Evolutionary conservation across 2,888 invertebrate genomes (phyloP).

Genomic region (Ectemnius continuus): DNA sequence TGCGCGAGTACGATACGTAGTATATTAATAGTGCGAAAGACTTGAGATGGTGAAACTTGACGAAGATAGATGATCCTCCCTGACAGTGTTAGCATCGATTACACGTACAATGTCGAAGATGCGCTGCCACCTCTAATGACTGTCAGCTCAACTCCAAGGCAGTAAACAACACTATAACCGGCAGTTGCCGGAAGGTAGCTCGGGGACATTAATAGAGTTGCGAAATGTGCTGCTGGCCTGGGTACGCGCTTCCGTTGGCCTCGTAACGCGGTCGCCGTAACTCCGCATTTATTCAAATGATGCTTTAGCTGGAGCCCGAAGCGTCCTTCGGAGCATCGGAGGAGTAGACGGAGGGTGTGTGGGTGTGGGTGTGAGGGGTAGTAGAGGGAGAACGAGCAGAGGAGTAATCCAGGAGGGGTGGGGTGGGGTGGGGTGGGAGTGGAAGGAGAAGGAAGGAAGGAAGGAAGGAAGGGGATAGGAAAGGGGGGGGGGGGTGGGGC

Average conservation of each 20-base stretch:
- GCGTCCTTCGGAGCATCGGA: constrained; percentile 59
- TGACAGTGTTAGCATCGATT: too few relatives aligned
- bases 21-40: too few relatives aligned
- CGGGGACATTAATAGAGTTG: constrained; percentile 59
- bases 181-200: constrained; percentile 43
- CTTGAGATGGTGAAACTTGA: too few relatives aligned
- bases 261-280: constrained; percentile 63
- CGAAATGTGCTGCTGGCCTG: constrained; percentile 31
- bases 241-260: constrained; percentile 10
- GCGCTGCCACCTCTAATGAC: constrained; percentile 4
- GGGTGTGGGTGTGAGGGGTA: constrained; percentile 38
- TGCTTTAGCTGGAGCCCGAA: constrained; percentile 70
- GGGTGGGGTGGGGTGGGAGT: constrained; percentile 28
- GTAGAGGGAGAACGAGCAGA: constrained; percentile 49
- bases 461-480: constrained; percentile 40
- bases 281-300: constrained; percentile 75
- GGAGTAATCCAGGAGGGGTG: constrained; percentile 68
- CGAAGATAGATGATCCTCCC: too few relatives aligned
- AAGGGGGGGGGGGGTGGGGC: constrained; percentile 42
- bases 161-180: constrained; percentile 18
- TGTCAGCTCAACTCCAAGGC: neutral
- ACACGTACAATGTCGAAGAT: constrained; percentile 10
- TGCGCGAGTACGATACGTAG: too few relatives aligned
- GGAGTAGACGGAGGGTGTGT: constrained; percentile 55
- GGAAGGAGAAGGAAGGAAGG: constrained; percentile 53